Evolutionary conservation across 1,140 invertebrate species (phyloP), one percentile per base, ranked within the genome.

Genomic region (Campoletis sonorensis): DNA sequence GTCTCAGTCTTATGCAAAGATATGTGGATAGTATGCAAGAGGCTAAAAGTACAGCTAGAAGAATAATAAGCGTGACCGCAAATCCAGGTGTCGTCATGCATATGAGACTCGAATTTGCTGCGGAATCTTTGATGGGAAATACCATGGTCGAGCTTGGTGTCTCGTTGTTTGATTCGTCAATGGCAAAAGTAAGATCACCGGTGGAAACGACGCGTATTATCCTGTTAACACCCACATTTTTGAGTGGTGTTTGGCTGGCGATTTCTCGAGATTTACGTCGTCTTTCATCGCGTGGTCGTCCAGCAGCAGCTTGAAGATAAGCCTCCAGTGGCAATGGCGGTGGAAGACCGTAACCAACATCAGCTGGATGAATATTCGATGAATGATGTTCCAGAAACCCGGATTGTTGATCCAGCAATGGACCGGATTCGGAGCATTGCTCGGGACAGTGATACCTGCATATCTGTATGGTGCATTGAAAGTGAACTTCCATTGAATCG

Each of bases 401-500:
- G 85, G 81, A 90, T 91, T 82, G 92, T 87, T 83, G 90, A 83
- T 89, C 93, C 84, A 89, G 87, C 84, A 81, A 87, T 76, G 87
- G 86, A 33, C 90, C 91, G 27, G 90, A 89, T 84, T 95, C 95
- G 10, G 95, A 96, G 87, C 97, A 98, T 85, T 98, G 97, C 85
- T 98, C 97, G 0, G 97, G 97, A 87, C 97, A 98, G 87, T 97
- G 96, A 88, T 97, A 97, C 80, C 97, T 94, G 86, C 97, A 98
- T 84, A 98, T 98, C 89, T 98, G 97, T 83, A 98, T 98, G 18
- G 97, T 98, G 91, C 97, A 98, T 89, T 98, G 97, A 93, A 98
- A 98, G 88, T 98, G 97, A 0, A 98, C 97, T 90, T 98, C 97
- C 97, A 98, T 98, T 0, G 97, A 98, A 88, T 98, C 98, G 0